phyloP scores from a whole-genome alignment of 2,797 vertebrate genomes.

The Poeciliopsis presidionis region DNA sequence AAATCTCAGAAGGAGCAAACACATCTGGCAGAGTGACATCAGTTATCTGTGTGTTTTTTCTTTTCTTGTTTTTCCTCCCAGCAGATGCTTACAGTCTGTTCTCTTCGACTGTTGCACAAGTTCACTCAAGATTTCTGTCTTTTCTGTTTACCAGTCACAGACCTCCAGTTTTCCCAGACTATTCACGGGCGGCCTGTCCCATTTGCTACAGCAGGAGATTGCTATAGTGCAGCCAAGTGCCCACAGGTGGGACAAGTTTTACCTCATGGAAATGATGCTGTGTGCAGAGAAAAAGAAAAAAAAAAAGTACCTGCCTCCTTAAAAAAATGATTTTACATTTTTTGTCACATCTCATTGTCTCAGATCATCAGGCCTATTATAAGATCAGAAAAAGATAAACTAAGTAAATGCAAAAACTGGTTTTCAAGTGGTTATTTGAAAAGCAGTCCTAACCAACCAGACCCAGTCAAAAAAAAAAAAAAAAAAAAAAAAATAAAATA shows the following conservation, averaged over 20 bases:
- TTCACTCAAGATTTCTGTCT: conserved; percentile 47
- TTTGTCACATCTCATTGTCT: not conserved
- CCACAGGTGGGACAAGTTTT: conserved; percentile 86
- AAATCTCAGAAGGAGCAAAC: not conserved
- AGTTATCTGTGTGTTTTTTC: conserved; percentile 28
- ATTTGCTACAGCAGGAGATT: conserved; percentile 95
- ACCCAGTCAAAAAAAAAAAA: not conserved
- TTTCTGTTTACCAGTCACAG: conserved; percentile 84
- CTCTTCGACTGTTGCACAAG: conserved; percentile 35
- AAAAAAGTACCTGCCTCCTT: not conserved
- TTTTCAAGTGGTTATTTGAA: not conserved
- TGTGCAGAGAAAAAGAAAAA: not conserved
- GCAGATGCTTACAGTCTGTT: conserved; percentile 52
- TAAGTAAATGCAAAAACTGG: not conserved
- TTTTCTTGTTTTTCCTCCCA: conserved; percentile 5
- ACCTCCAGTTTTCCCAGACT: conserved; percentile 91
- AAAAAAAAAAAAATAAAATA: not conserved
- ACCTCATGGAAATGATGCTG: not conserved
- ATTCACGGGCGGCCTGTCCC: conserved; percentile 87
- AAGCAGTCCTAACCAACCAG: not conserved
- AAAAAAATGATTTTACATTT: not conserved
- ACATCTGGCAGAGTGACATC: conserved; percentile 34
- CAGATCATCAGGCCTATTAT: not conserved
- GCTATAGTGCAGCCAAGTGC: conserved; percentile 95
- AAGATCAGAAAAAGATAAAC: not conserved